Conservation (phyloP, 2,797 vertebrate genomes). For the Aphelocoma californica region DNA sequence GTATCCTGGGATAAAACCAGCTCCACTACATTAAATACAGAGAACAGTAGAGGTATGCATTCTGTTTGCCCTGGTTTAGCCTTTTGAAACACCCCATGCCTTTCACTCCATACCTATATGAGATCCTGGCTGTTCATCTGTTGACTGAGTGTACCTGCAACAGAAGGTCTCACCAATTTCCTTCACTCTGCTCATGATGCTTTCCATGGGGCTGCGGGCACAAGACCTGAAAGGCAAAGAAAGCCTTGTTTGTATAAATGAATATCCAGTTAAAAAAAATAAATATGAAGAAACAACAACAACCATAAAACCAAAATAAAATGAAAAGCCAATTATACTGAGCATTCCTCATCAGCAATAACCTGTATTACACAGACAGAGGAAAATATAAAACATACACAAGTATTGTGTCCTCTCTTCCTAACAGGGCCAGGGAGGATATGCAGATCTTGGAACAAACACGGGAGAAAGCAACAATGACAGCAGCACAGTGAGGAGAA, state of each 20-base stretch:
- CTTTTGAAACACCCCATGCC: not conserved
- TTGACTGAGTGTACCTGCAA: conserved; percentile 87
- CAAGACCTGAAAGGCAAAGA: conserved; percentile 80
- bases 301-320: not conserved
- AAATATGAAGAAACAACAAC: not conserved
- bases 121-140: conserved; percentile 86
- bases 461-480: not conserved
- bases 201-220: conserved; percentile 83
- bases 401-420: not conserved
- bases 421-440: not conserved
- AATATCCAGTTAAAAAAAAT: not conserved
- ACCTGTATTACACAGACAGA: not conserved
- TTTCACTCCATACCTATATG: conserved; percentile 84
- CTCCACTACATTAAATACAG: not conserved
- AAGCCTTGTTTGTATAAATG: not conserved
- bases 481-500: not conserved
- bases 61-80: not conserved
- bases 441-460: not conserved
- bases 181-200: conserved; percentile 82
- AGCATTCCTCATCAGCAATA: not conserved
- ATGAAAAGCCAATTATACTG: not conserved
- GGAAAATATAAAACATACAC: not conserved
- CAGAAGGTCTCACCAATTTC: conserved; percentile 88
- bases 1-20: not conserved
- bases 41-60: rapidly evolving